Base-by-base conservation (phyloP, 2,113 vertebrate species). In the Otis tarda region DNA sequence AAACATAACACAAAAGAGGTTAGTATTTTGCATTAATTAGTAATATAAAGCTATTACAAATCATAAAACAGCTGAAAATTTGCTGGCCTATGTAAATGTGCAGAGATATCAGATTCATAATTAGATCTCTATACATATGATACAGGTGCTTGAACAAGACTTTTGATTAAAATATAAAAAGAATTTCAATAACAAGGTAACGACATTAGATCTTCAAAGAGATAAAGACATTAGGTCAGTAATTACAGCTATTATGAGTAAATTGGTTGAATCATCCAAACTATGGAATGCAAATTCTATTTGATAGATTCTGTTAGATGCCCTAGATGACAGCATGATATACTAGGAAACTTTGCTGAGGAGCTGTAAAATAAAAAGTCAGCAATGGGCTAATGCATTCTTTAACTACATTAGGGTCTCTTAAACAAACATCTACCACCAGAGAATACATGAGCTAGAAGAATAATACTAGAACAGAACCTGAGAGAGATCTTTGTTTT, bases 291-390 rank as follows among this genome's bases (percentile, higher is more conserved):
- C 31, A 67, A 78, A 59, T 24, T 61, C 18, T 59, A 1, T 41
- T 78, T 78, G 12, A 43, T 11, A 61, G 25, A 60, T 31, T 39
- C 15, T 68, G 18, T 28, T 49, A 27, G 28, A 53, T 82, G 25
- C 10, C 12, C 6, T 50, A 23, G 7, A 47, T 78, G 33, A 19
- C 6, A 55, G 14, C 0, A 0, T 45, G 11, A 56, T 14, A 37
- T 15, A 21, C 5, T 37, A 43, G 5, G 3, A 88, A 67, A 75
- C 31, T 57, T 87, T 2, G 1, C 13, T 60, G 7, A 28, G 6
- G 14, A 39, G 12, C 11, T 75, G 18, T 71, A 8, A 91, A 78
- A 45, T 47, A 28, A 67, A 71, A 84, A 65, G 43, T 47, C 28
- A 52, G 4, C 18, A 59, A 55, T 33, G 4, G 1, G 14, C 37